phyloP scores from a whole-genome alignment of 92 coral and sea anemone species.

The Epizoanthus scotinus region DNA sequence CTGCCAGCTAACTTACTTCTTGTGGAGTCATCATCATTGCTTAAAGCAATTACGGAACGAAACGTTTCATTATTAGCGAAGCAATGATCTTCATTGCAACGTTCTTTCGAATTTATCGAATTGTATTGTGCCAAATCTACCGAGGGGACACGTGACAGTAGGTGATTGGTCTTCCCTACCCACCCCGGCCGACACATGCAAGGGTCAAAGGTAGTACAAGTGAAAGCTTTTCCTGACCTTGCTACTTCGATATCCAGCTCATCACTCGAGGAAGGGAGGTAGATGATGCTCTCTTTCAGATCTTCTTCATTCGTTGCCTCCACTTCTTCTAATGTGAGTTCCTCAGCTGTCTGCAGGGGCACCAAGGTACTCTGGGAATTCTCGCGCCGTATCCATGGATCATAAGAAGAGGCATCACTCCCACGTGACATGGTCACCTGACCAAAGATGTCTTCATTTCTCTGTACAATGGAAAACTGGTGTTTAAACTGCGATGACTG shows the following conservation, averaged over 20 bases:
- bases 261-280: slow-evolving; percentile 85
- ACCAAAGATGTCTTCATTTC: slow-evolving; percentile 5
- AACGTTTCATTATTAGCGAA: background rate
- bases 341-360: slow-evolving; percentile 59
- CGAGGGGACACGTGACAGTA: background rate
- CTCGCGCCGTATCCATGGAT: slow-evolving; percentile 47
- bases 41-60: background rate
- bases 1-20: background rate
- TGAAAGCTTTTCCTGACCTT: slow-evolving; percentile 55
- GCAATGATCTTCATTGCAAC: background rate
- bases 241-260: slow-evolving; percentile 90
- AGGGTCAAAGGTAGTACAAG: background rate
- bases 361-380: slow-evolving; percentile 52
- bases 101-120: background rate
- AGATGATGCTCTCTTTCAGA: slow-evolving; percentile 77
- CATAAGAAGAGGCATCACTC: slow-evolving; percentile 52
- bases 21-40: background rate
- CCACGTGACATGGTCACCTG: slow-evolving; percentile 82
- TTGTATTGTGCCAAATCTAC: background rate
- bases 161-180: background rate
- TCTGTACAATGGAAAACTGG: background rate
- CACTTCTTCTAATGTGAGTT: slow-evolving; percentile 71
- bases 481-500: too few species aligned
- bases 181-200: background rate
- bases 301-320: slow-evolving; percentile 72